Evolutionary conservation across 1,140 invertebrate species (phyloP).

Genomic region (Drosophila novamexicana): DNA sequence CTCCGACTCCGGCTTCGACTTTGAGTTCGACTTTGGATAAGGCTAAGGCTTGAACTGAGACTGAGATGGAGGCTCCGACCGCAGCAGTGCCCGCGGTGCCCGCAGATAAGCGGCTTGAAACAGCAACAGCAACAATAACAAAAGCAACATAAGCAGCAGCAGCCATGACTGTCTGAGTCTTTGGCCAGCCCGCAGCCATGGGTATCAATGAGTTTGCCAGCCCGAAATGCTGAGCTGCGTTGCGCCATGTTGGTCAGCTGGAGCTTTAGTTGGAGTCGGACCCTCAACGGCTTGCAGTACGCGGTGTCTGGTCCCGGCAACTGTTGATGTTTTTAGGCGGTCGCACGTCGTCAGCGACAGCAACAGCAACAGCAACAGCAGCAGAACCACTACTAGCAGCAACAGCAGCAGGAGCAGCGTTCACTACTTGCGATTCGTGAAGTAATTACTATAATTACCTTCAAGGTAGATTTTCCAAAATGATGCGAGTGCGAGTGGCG

Average conservation of each 20-base stretch:
- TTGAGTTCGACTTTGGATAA: constrained; percentile 9
- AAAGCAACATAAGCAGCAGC: constrained; percentile 37
- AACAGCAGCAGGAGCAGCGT: constrained; percentile 53
- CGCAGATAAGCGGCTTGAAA: constrained; percentile 53
- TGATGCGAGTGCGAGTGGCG: constrained; percentile 69
- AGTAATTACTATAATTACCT: constrained; percentile 84
- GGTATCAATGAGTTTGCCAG: constrained; percentile 74
- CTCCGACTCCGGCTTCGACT: not conserved
- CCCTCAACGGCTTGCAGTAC: constrained; percentile 30
- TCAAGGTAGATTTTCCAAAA: constrained; percentile 84
- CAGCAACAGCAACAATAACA: constrained; percentile 25
- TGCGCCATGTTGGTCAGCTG: constrained; percentile 60
- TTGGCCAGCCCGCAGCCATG: constrained; percentile 46
- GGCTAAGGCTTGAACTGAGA: constrained; percentile 34
- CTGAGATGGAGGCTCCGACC: not conserved
- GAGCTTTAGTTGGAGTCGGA: constrained; percentile 14
- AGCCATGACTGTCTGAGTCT: constrained; percentile 60
- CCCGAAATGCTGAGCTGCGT: constrained; percentile 51
- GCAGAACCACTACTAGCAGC: constrained; percentile 25
- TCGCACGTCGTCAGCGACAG: constrained; percentile 80
- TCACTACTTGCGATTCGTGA: constrained; percentile 84
- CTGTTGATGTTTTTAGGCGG: constrained; percentile 84
- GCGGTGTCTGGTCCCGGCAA: constrained; percentile 57
- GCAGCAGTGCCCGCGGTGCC: constrained; percentile 52
- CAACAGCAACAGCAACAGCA: constrained; percentile 28